Evolutionary conservation across 1,140 invertebrate species (phyloP).

Genomic region (Diorhabda elongata): DNA sequence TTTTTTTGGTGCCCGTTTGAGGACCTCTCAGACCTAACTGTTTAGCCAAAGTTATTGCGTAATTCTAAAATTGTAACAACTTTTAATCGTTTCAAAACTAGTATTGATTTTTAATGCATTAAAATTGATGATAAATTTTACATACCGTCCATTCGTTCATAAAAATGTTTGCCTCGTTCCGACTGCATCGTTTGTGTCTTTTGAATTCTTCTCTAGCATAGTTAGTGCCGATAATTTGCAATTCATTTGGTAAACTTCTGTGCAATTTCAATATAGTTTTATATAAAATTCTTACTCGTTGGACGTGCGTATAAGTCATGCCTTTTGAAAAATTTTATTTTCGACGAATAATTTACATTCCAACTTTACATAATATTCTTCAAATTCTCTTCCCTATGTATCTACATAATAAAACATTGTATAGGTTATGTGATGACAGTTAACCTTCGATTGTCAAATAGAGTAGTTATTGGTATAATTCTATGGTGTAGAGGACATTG

Average conservation of each 20-base stretch:
- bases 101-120: neutral
- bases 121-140: neutral
- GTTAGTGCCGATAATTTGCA: slow-evolving; percentile 71
- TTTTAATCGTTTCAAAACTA: neutral
- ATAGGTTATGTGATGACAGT: too few species aligned
- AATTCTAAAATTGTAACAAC: slow-evolving; percentile 55
- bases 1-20: slow-evolving; percentile 51
- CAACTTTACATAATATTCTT: too few species aligned
- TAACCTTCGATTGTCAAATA: too few species aligned
- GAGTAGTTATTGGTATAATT: too few species aligned
- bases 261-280: slow-evolving; percentile 85
- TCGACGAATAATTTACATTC: too few species aligned
- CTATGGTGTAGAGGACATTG: too few species aligned
- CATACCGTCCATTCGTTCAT: slow-evolving; percentile 87
- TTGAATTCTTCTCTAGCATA: slow-evolving; percentile 88
- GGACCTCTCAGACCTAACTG: slow-evolving; percentile 63
- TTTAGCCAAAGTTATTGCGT: slow-evolving; percentile 66
- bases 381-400: too few species aligned
- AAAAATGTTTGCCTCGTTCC: slow-evolving; percentile 69
- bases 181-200: slow-evolving; percentile 74
- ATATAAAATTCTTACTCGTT: slow-evolving; percentile 73
- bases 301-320: slow-evolving; percentile 52
- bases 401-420: too few species aligned
- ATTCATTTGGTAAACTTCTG: slow-evolving; percentile 70
- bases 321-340: neutral